Conservation (phyloP, 2,797 vertebrate species). For the Pseudocheirus occidentalis region DNA sequence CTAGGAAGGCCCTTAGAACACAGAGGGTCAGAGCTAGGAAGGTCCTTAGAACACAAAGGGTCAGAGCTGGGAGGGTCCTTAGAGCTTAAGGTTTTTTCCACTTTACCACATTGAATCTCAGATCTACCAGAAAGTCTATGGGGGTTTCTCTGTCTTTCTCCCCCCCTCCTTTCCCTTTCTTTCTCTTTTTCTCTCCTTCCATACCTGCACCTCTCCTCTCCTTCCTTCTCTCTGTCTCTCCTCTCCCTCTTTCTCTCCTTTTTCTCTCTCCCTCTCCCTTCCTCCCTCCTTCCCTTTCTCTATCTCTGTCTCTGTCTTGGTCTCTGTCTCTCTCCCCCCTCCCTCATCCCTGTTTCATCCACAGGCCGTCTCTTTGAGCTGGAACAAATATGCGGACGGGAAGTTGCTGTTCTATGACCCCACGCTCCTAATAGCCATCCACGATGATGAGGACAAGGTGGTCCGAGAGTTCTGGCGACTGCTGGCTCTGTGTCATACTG, state of each 20-base stretch:
- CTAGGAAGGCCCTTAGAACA: no score
- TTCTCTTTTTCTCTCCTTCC: no score
- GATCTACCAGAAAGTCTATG: neutral
- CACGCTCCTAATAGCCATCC: slow-evolving; percentile 83
- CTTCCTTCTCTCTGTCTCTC: fast-evolving
- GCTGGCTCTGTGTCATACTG: slow-evolving; percentile 94
- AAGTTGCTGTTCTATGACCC: slow-evolving; percentile 82
- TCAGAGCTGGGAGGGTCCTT: neutral
- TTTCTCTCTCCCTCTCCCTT: no score
- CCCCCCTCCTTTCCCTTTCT: no score
- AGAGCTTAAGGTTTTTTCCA: neutral
- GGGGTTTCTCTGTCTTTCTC: neutral
- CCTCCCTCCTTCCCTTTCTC: neutral
- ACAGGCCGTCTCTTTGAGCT: slow-evolving; percentile 85
- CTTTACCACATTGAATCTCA: neutral
- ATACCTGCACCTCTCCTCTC: no score
- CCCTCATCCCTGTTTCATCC: neutral
- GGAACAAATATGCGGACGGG: slow-evolving; percentile 85
- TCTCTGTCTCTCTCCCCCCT: fast-evolving
- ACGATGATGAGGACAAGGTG: slow-evolving; percentile 68
- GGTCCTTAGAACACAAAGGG: no score
- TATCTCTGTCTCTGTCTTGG: neutral
- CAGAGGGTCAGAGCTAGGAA: no score
- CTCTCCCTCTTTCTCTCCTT: neutral
- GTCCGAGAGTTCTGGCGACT: slow-evolving; percentile 90